Base-by-base conservation (phyloP, 2,888 invertebrate species). In the Anagyrus pseudococci region DNA sequence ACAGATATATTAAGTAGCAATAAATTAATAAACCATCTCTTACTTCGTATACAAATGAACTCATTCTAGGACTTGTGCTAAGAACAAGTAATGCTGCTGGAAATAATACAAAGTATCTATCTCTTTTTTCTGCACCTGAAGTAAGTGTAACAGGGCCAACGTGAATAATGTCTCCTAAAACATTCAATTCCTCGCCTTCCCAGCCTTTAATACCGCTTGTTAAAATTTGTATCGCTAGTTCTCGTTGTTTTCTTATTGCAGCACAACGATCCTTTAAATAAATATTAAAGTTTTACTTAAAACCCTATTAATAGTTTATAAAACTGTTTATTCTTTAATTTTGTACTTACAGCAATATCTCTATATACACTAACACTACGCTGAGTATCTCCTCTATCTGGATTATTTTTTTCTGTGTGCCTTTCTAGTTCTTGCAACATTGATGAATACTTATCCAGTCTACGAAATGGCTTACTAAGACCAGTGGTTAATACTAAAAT, bases 361-460 rank as follows among this genome's bases (percentile, higher is more conserved):
- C 96, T 94, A 80, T 94, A 99, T 40, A 98, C 93, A 70, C 91
- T 90, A 67, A 96, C 92, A 46, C 98, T 96, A 69, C 98, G 86
- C 81, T 98, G 98, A 0, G 97, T 94, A 78, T 99, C 98, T 1
- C 98, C 98, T 69, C 98, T 86, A 81, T 99, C 99, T 0, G 92
- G 89, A 82, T 99, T 97, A 69, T 91, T 92, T 80, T 96, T 96
- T 80, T 96, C 96, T 58, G 98, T 92, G 78, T 98, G 97, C 64
- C 98, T 85, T 72, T 98, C 97, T 66, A 98, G 83, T 79, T 99
- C 98, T 80, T 98, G 96, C 54, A 98, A 83, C 88, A 94, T 91
- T 3, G 92, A 91, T 1, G 96, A 92, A 82, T 98, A 99, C 81
- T 96, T 96, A 74, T 97, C 96, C 63, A 98, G 84, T 47, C 98